A percentile compares a stretch with the other conserved stretches of the same genome.
Evolutionary conservation across 1,140 invertebrate genomes (phyloP).

Genomic region (Leptopilina clavipes): DNA sequence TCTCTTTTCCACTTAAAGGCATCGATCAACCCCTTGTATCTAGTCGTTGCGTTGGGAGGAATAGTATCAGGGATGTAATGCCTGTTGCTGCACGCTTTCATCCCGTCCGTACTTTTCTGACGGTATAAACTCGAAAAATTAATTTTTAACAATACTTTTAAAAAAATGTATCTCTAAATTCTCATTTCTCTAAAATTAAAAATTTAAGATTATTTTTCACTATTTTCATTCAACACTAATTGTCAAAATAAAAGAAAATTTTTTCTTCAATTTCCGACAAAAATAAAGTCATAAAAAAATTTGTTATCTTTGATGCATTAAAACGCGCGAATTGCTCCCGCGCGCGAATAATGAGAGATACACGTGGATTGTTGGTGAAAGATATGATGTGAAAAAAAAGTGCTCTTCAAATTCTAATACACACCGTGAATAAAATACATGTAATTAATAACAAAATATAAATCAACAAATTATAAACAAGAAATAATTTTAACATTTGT

Average conservation of each 20-base stretch:
- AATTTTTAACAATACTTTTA: background rate
- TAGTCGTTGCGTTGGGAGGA: slow-evolving; percentile 32
- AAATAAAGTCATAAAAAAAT: no score
- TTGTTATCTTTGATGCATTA: background rate
- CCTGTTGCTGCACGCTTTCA: slow-evolving; percentile 39
- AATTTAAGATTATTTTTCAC: background rate
- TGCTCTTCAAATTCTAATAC: no score
- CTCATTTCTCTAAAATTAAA: no score
- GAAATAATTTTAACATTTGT: no score
- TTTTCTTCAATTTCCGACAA: no score
- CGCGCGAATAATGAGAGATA: no score
- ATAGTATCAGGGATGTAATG: slow-evolving; percentile 59
- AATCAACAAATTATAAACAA: no score
- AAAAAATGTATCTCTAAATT: background rate
- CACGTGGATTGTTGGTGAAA: slow-evolving; percentile 3
- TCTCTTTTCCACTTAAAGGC: slow-evolving; percentile 50
- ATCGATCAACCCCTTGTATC: slow-evolving; percentile 58
- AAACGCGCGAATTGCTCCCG: background rate
- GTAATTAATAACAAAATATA: background rate
- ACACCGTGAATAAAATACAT: no score
- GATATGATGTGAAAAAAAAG: background rate
- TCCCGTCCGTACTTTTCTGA: slow-evolving; percentile 1
- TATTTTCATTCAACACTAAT: background rate
- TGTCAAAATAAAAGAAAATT: no score
- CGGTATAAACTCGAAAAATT: background rate